Evolutionary conservation across 2,113 vertebrate genomes (phyloP), one percentile per base, ranked within the genome.

Genomic region (Catharus minimus): DNA sequence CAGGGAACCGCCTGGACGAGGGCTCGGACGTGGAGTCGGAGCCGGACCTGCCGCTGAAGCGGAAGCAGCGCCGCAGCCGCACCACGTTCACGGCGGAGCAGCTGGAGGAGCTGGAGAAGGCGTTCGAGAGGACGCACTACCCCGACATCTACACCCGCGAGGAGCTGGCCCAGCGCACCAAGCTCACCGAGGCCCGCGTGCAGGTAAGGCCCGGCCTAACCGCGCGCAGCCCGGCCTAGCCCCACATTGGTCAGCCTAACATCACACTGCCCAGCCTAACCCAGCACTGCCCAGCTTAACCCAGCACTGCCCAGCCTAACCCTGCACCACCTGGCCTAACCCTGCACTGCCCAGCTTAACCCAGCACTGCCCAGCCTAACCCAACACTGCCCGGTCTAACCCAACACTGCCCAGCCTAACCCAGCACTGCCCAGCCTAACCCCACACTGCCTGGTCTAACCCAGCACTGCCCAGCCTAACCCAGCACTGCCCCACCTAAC

Each of bases 41-140:
- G 81, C 99, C 99, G 0, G 99, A 99, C 93, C 97, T 99, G 90
- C 99, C 99, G 1, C 93, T 99, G 96, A 99, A 99, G 96, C 98
- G 99, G 65, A 99, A 99, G 96, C 99, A 99, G 89, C 98, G 99
- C 15, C 99, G 99, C 26, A 99, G 99, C 14, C 97, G 99, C 71
- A 99, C 99, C 94, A 99, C 99, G 5, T 99, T 99, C 98, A 99
- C 99, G 0, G 99, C 99, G 0, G 99, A 99, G 96, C 99, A 99
- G 97, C 97, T 99, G 96, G 99, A 99, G 95, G 99, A 99, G 96
- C 98, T 99, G 95, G 99, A 99, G 97, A 99, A 99, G 81, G 99
- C 99, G 47, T 99, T 99, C 0, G 99, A 99, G 97, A 97, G 99
- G 94, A 99, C 99, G 7, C 99, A 99, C 96, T 99, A 99, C 97